Evolutionary conservation across 2,113 vertebrate genomes (phyloP).

Genomic region (Murina feae): DNA sequence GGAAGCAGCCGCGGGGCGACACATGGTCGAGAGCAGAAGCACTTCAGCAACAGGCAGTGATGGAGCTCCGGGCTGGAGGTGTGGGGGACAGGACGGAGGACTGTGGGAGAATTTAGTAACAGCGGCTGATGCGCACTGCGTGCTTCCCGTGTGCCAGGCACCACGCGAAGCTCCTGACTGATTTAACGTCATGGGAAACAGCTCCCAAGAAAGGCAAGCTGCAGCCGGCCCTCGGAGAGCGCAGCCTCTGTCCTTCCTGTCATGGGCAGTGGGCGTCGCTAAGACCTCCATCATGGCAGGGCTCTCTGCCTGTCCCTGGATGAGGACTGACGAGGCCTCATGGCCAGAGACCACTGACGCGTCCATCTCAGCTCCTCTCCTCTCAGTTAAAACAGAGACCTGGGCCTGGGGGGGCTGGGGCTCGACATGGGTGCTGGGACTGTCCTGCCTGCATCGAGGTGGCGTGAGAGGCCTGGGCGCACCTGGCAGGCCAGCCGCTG

Average conservation of each 20-base stretch:
- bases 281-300: neutral
- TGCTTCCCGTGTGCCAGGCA: neutral
- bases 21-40: rapidly evolving
- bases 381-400: neutral
- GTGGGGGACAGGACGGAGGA: rapidly evolving
- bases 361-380: neutral
- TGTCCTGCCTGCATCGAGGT: neutral
- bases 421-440: rapidly evolving
- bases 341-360: neutral
- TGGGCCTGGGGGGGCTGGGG: neutral
- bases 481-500: neutral
- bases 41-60: rapidly evolving
- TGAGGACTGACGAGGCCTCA: neutral
- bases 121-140: neutral
- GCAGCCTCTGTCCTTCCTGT: neutral
- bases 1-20: neutral
- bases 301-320: neutral
- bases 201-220: neutral
- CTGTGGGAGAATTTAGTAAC: rapidly evolving
- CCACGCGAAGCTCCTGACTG: neutral
- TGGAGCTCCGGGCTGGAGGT: neutral
- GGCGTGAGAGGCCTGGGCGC: neutral
- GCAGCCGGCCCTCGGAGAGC: neutral
- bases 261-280: neutral
- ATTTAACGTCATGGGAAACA: neutral